Percentiles rank a stretch among this genome's conserved stretches.
phyloP scores from a whole-genome alignment of 2,797 vertebrate species.

The Melanotaenia trifasciata region DNA sequence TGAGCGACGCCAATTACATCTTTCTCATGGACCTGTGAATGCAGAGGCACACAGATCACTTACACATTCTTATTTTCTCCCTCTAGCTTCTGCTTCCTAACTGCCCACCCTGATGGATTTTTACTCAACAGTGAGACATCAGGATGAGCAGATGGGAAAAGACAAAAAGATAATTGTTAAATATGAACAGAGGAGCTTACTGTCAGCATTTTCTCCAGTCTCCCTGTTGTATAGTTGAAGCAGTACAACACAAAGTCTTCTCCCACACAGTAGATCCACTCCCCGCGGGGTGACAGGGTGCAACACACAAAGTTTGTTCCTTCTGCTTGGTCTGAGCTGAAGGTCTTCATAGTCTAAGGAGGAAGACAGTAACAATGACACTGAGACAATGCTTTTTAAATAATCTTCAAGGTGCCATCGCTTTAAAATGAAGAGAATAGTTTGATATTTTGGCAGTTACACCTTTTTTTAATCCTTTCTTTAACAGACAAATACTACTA shows the following conservation, averaged over 20 bases:
- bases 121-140: slow-evolving; percentile 8
- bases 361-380: neutral
- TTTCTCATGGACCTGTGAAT: slow-evolving; percentile 93
- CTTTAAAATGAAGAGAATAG: neutral
- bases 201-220: slow-evolving; percentile 95
- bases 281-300: slow-evolving; percentile 93
- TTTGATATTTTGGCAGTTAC: neutral
- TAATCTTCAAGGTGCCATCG: too few relatives aligned
- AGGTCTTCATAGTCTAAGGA: slow-evolving; percentile 91
- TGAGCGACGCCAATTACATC: slow-evolving; percentile 97
- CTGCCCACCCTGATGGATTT: neutral
- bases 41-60: slow-evolving; percentile 48
- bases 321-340: slow-evolving; percentile 93
- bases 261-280: slow-evolving; percentile 98
- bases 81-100: slow-evolving; percentile 3
- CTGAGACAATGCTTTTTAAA: neutral
- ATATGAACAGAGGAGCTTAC: slow-evolving; percentile 81
- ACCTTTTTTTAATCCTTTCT: neutral
- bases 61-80: slow-evolving; percentile 7
- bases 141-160: slow-evolving; percentile 6
- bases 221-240: slow-evolving; percentile 93
- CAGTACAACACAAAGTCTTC: slow-evolving; percentile 98
- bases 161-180: slow-evolving; percentile 17
- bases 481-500: neutral
- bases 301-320: slow-evolving; percentile 96